These are phyloP conservation scores for Drosophila affinis DNA, from an alignment of 2,888 invertebrate genomes.

Conservation along the genomic window DNA sequence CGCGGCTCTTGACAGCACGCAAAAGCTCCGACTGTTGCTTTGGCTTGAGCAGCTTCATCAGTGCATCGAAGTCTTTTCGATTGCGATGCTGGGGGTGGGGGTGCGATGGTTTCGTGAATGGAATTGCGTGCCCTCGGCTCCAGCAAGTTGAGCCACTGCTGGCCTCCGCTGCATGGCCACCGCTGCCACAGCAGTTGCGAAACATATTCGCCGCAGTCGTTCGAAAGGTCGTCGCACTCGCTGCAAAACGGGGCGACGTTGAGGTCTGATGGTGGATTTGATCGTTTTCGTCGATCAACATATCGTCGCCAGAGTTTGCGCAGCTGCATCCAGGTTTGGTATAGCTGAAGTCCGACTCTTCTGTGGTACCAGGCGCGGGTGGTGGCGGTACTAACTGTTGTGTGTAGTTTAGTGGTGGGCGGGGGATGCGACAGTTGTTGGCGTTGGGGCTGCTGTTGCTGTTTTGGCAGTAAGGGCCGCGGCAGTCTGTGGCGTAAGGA, in stretches of 20 bases:
- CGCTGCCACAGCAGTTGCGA: constrained; percentile 78
- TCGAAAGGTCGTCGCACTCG: constrained; percentile 51
- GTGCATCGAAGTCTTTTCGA: constrained; percentile 72
- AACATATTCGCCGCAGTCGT: constrained; percentile 75
- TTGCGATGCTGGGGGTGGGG: constrained; percentile 23
- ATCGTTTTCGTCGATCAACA: constrained; percentile 72
- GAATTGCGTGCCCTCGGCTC: constrained; percentile 39
- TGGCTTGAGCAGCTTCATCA: constrained; percentile 80
- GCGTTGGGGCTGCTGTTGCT: constrained; percentile 37
- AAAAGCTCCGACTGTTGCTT: constrained; percentile 79
- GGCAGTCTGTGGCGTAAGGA: constrained; percentile 61
- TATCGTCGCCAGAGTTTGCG: constrained; percentile 79
- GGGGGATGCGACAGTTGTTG: constrained; percentile 37
- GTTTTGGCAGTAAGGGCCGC: constrained; percentile 47
- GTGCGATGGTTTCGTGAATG: constrained; percentile 36
- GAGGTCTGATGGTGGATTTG: constrained; percentile 16
- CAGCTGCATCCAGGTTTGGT: constrained; percentile 73
- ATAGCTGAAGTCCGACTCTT: constrained; percentile 51
- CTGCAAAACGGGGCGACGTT: background rate
- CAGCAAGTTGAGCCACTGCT: constrained; percentile 43
- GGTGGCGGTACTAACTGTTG: constrained; percentile 20
- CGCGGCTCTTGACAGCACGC: constrained; percentile 80
- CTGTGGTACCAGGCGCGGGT: constrained; percentile 26
- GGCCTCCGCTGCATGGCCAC: constrained; percentile 64
- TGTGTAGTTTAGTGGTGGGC: constrained; percentile 33